phyloP scores from a whole-genome alignment of 1,140 invertebrate species.

The Eulimnadia texana region DNA sequence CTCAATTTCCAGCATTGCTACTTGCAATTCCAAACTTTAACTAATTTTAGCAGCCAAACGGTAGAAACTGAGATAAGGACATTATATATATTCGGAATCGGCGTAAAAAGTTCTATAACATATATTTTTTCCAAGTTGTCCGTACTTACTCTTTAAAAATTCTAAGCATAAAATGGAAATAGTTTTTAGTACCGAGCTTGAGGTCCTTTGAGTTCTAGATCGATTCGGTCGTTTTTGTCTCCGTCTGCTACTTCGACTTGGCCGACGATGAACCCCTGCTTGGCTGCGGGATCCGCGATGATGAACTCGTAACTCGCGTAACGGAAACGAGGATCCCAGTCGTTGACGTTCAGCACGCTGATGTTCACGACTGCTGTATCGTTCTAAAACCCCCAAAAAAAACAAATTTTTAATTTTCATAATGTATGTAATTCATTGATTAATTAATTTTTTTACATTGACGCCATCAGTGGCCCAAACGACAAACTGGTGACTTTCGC shows the following conservation, averaged over 20 bases:
- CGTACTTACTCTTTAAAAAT: too few relatives aligned
- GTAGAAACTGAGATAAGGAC: too few relatives aligned
- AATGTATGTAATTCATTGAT: background rate
- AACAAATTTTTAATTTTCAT: constrained; percentile 18
- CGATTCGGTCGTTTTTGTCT: constrained; percentile 54
- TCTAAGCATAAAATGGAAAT: background rate
- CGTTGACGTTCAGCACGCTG: constrained; percentile 72
- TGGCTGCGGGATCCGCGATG: constrained; percentile 31
- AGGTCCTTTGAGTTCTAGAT: constrained; percentile 50
- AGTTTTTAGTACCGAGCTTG: constrained; percentile 41
- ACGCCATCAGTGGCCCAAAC: constrained; percentile 71
- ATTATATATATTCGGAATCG: too few relatives aligned
- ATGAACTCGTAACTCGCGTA: constrained; percentile 74
- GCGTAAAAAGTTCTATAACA: too few relatives aligned
- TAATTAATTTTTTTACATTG: constrained; percentile 38
- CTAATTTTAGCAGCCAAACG: too few relatives aligned
- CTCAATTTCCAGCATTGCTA: too few relatives aligned
- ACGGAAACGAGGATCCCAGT: constrained; percentile 73
- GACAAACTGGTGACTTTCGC: constrained; percentile 43
- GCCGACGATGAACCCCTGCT: constrained; percentile 35
- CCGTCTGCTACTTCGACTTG: constrained; percentile 61
- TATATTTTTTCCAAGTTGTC: too few relatives aligned
- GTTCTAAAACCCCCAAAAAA: constrained; percentile 50
- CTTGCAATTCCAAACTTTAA: too few relatives aligned
- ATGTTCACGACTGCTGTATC: constrained; percentile 59